A percentile compares a stretch with the other conserved stretches of the same genome.
Conservation (phyloP, 2,888 invertebrate species). For the Liodrosophila aerea region DNA sequence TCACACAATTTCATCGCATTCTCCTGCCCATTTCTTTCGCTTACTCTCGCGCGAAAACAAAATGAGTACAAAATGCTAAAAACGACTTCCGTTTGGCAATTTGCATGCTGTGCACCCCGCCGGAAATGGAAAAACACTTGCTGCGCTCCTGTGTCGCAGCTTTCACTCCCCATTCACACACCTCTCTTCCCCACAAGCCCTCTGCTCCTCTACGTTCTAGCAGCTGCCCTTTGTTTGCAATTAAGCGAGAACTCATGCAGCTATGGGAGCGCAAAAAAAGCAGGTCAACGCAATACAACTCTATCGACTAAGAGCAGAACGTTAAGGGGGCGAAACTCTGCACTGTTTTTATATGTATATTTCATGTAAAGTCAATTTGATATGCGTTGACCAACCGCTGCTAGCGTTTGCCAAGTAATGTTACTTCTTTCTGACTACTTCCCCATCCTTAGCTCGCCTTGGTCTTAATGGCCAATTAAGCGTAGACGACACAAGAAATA, state of each 20-base stretch:
- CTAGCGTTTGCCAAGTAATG: constrained; percentile 42
- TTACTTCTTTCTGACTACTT: constrained; percentile 16
- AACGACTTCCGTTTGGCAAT: constrained; percentile 73
- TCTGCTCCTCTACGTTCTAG: neutral
- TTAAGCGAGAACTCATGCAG: constrained; percentile 72
- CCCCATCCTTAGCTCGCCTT: neutral
- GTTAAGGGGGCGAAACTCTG: neutral
- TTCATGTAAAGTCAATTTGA: constrained; percentile 75
- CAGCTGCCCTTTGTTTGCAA: constrained; percentile 54
- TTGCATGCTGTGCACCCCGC: constrained; percentile 68
- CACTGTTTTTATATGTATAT: constrained; percentile 58
- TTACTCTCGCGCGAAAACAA: constrained; percentile 59
- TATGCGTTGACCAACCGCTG: constrained; percentile 63
- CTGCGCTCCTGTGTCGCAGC: constrained; percentile 23
- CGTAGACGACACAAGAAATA: constrained; percentile 81
- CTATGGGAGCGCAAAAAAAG: constrained; percentile 43
- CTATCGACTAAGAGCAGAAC: neutral
- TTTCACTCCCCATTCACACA: neutral
- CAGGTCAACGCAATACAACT: constrained; percentile 66
- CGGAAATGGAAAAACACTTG: constrained; percentile 75
- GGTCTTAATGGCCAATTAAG: constrained; percentile 82
- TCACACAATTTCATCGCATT: too few relatives aligned
- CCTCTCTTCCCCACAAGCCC: neutral
- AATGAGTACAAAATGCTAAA: constrained; percentile 78
- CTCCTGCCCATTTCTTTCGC: constrained; percentile 1